Base-by-base conservation (phyloP, 2,888 invertebrate genomes). In the Tiphia femorata region DNA sequence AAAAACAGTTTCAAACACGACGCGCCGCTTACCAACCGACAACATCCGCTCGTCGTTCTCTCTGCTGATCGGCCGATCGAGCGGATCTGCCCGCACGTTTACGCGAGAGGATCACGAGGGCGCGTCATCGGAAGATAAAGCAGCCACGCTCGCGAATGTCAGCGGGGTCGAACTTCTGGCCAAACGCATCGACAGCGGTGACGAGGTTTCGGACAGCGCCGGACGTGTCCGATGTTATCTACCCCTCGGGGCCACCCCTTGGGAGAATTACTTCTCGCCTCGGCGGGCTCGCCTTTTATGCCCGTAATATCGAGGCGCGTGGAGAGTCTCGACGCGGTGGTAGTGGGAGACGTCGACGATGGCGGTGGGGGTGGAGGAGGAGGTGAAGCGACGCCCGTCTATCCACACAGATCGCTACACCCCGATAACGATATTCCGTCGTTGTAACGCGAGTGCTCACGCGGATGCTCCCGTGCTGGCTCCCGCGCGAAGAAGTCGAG, bases 241-340 rank as follows among this genome's bases (percentile, higher is more conserved):
- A 38, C 35, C 33, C 49, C 52, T 55, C 49, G 21, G 3, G 1
- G 2, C 20, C 40, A 2, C 37, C 16, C 37, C 19, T 38, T 10
- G 59, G 55, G 61, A 49, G 68, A 68, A 71, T 71, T 68, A 57
- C 64, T 68, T 71, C 57, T 59, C 59, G 60, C 60, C 65, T 57
- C 49, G 61, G 25, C 51, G 58, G 49, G 42, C n/a, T 51, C 48
- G 52, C 43, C 72, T 61, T 72, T 70, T 72, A 72, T 53, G 59
- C 35, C 29, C 41, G 59, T 52, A 72, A 70, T 70, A 70, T 70
- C 62, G 58, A 56, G 65, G 65, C 62, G 65, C 62, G 72, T 70
- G 64, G 58, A 58, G 57, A 53, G 51, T 43, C 52, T 52, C 50
- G 57, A 49, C 37, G n/a, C n/a, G 55, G 48, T 37, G 48, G 38